phyloP scores from a whole-genome alignment of 2,797 vertebrate species.

The Acestrorhynchus altus region DNA sequence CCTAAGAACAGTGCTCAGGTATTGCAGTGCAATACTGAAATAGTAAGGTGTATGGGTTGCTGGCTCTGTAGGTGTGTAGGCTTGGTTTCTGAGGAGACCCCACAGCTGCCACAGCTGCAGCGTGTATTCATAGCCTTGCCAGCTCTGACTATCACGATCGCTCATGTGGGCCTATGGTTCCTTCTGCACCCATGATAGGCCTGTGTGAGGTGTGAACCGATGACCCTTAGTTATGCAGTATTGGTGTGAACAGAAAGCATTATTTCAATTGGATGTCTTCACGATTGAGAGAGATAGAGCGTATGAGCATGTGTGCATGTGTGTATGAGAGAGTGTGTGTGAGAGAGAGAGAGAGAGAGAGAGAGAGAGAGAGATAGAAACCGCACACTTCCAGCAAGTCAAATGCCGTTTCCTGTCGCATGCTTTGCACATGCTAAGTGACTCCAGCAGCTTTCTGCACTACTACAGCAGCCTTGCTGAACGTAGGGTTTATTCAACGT shows the following conservation, averaged over 20 bases:
- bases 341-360: conserved; percentile 1
- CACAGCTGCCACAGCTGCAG: too few relatives aligned
- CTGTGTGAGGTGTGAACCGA: too few relatives aligned
- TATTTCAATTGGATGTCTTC: not conserved
- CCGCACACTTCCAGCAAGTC: not conserved
- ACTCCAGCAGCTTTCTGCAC: not conserved
- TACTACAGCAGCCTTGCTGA: not conserved
- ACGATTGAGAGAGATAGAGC: not conserved
- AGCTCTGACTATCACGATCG: too few relatives aligned
- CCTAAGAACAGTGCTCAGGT: too few relatives aligned
- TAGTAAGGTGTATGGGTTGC: too few relatives aligned
- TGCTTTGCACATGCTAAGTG: conserved; percentile 11
- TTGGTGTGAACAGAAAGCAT: not conserved
- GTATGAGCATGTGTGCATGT: not conserved
- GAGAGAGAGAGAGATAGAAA: conserved; percentile 1
- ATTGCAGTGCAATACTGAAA: too few relatives aligned
- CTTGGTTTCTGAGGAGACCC: too few relatives aligned
- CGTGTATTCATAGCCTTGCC: too few relatives aligned
- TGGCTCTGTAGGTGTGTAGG: too few relatives aligned
- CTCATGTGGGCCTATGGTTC: too few relatives aligned
- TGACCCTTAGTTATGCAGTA: not conserved
- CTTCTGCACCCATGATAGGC: too few relatives aligned
- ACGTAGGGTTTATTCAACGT: not conserved
- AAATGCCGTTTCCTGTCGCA: conserved; percentile 38
- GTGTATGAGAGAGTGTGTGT: not conserved